A percentile compares a stretch with the other conserved stretches of the same genome.
Conservation (phyloP, 2,888 invertebrate species). For the Sesia bembeciformis region DNA sequence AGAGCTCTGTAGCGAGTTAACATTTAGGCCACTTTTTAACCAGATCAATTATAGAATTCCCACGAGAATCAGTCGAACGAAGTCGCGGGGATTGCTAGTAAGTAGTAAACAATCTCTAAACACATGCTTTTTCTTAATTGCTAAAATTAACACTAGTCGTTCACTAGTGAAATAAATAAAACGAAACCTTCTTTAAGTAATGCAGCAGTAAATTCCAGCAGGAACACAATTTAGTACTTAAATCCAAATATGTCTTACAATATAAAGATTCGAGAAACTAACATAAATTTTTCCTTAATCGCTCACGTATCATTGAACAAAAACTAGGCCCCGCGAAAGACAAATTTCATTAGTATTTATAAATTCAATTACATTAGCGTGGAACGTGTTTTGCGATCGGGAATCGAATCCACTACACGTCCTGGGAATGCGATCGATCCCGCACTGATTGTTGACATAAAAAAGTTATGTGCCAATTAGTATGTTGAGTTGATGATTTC, state of each 20-base stretch:
- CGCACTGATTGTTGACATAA: slow-evolving; percentile 21
- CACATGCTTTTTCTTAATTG: too few species aligned
- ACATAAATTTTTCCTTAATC: neutral
- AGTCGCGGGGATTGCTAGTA: too few species aligned
- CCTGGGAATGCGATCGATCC: slow-evolving; percentile 35
- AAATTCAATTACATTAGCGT: slow-evolving; percentile 42
- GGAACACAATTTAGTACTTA: too few species aligned
- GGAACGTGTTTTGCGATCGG: slow-evolving; percentile 29
- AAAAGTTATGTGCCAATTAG: slow-evolving; percentile 6
- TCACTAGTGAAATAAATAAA: too few species aligned
- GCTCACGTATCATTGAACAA: neutral
- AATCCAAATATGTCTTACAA: neutral
- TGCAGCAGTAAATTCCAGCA: too few species aligned
- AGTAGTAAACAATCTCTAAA: too few species aligned
- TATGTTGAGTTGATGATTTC: neutral
- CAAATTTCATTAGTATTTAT: slow-evolving; percentile 36
- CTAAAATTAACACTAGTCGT: too few species aligned
- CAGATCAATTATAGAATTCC: too few species aligned
- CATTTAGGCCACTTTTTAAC: too few species aligned
- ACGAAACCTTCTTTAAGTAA: too few species aligned
- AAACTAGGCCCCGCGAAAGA: neutral
- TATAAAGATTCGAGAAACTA: neutral
- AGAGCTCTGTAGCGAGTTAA: too few species aligned
- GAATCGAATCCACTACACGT: slow-evolving; percentile 29
- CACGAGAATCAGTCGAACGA: too few species aligned